Percentiles rank a stretch among this genome's conserved stretches.
Conservation (phyloP, 2,797 vertebrate species). For the Podarcis lilfordi region DNA sequence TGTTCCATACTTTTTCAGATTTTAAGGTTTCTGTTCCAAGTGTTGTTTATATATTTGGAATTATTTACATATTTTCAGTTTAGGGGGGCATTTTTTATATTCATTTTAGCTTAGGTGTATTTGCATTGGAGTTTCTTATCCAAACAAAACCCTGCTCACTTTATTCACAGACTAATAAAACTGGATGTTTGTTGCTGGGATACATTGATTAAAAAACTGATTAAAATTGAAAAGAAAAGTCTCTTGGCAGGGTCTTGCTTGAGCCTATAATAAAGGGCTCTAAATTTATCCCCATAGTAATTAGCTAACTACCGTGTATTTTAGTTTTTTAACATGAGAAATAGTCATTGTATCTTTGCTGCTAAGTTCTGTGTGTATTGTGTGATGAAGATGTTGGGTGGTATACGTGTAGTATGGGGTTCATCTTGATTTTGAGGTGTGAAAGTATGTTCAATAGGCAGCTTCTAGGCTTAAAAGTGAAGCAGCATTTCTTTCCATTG, state of each 20-base stretch:
- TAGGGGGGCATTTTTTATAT: neutral
- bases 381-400: too few relatives aligned
- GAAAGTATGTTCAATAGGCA: too few relatives aligned
- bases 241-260: neutral
- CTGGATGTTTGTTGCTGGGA: neutral
- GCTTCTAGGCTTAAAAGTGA: too few relatives aligned
- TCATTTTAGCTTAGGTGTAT: neutral
- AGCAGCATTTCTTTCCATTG: too few relatives aligned
- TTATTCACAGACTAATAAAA: neutral
- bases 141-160: neutral
- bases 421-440: too few relatives aligned
- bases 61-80: neutral
- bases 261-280: neutral
- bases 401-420: too few relatives aligned
- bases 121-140: neutral
- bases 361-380: too few relatives aligned
- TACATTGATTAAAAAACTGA: neutral
- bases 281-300: neutral
- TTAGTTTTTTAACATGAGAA: too few relatives aligned
- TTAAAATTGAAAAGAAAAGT: neutral
- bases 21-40: neutral
- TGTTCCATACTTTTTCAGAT: neutral
- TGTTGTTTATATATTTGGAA: neutral
- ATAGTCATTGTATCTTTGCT: too few relatives aligned
- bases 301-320: neutral